Conservation (phyloP, 1,140 invertebrate species). For the Phenacoccus solenopsis region DNA sequence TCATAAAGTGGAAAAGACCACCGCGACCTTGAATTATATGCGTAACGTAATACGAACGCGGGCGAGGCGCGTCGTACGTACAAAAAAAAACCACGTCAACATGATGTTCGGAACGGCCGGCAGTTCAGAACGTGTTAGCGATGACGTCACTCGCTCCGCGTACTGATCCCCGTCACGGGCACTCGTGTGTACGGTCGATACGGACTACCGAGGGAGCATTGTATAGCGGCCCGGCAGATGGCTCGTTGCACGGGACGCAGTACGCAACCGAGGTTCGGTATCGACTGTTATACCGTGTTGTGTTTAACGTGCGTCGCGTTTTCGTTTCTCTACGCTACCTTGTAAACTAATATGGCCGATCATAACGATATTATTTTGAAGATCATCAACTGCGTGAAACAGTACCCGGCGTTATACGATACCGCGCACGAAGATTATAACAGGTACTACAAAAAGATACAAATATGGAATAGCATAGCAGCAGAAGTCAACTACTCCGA, state of each 20-base stretch:
- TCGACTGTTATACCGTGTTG: not conserved
- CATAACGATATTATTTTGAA: not conserved
- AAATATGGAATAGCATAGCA: constrained; percentile 1
- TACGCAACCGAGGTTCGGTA: not conserved
- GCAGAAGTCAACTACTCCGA: constrained; percentile 5
- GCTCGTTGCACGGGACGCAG: not conserved
- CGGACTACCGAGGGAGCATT: not conserved
- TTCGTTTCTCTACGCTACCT: not conserved
- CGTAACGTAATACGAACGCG: no score
- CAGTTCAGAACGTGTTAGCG: not conserved
- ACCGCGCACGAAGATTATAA: not conserved
- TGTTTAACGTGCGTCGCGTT: not conserved
- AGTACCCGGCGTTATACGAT: not conserved
- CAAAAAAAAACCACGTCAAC: no score
- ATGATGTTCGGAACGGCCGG: not conserved
- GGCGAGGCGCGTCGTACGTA: no score
- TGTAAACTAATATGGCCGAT: not conserved
- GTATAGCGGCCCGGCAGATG: not conserved
- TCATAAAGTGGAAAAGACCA: no score
- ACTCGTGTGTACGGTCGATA: constrained; percentile 6
- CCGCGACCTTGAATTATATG: no score
- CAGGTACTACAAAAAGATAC: constrained; percentile 6
- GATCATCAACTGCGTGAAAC: constrained; percentile 4
- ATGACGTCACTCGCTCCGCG: not conserved
- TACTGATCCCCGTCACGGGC: not conserved